Conservation (phyloP, 1,140 invertebrate genomes). For the Drosophila aff. region DNA sequence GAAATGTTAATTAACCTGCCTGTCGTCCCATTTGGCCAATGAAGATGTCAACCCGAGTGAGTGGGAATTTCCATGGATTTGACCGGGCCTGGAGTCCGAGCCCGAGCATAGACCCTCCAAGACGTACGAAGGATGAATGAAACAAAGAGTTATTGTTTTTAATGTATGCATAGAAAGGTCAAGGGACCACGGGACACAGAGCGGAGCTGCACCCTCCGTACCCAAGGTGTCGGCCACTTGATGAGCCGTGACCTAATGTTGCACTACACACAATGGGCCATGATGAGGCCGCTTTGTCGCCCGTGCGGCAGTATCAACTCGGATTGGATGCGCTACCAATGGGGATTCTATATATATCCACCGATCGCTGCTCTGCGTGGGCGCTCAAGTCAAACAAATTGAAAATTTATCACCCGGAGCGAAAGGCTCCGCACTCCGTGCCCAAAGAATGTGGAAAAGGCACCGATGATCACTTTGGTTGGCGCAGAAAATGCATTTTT, state of each 20-base stretch:
- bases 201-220: not conserved
- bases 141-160: slow-evolving; percentile 79
- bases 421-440: slow-evolving; percentile 20
- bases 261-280: slow-evolving; percentile 79
- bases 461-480: slow-evolving; percentile 68
- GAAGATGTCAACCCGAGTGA: slow-evolving; percentile 26
- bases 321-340: slow-evolving; percentile 73
- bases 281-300: slow-evolving; percentile 52
- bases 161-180: slow-evolving; percentile 65
- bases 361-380: slow-evolving; percentile 29
- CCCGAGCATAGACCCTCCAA: slow-evolving; percentile 58
- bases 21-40: slow-evolving; percentile 21
- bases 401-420: slow-evolving; percentile 77
- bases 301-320: slow-evolving; percentile 68
- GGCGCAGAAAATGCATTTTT: slow-evolving; percentile 74
- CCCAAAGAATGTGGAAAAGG: not conserved
- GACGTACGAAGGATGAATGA: slow-evolving; percentile 48
- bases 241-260: slow-evolving; percentile 79
- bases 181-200: slow-evolving; percentile 1
- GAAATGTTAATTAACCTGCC: slow-evolving; percentile 31
- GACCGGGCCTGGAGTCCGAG: not conserved
- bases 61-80: slow-evolving; percentile 44
- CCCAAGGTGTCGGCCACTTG: slow-evolving; percentile 40
- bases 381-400: slow-evolving; percentile 81
- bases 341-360: slow-evolving; percentile 1